These are phyloP conservation scores for Zosterops hypoxanthus DNA, from an alignment of 2,113 vertebrate species.

Conservation along the genomic window DNA sequence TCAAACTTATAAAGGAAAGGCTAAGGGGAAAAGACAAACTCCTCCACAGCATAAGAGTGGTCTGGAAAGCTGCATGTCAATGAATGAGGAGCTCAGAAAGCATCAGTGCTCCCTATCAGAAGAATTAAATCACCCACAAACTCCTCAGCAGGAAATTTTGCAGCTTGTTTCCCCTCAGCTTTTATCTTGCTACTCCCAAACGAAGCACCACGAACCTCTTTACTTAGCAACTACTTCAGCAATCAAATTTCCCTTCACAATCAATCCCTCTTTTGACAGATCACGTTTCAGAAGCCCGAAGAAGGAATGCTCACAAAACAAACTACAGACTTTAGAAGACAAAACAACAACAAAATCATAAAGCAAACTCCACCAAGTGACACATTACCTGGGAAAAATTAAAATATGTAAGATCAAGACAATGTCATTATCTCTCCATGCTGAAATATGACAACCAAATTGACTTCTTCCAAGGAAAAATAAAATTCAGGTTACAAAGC, in stretches of 20 bases:
- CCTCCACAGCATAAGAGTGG: neutral
- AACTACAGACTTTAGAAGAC: neutral
- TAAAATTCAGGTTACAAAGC: neutral
- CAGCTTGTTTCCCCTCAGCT: neutral
- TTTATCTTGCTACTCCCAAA: neutral
- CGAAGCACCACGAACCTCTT: fast-evolving
- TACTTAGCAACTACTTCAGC: neutral
- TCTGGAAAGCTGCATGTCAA: neutral
- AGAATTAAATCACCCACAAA: neutral
- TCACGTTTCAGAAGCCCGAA: neutral
- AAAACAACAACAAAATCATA: neutral
- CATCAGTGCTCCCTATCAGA: neutral
- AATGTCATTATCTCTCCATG: neutral
- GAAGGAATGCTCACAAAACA: neutral
- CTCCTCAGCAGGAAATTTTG: neutral
- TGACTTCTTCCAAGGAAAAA: neutral
- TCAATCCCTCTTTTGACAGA: neutral
- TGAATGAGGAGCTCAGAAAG: neutral
- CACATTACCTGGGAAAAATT: neutral
- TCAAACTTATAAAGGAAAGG: neutral
- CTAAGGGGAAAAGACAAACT: neutral
- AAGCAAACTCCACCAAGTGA: neutral
- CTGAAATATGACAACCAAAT: neutral
- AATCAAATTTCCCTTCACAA: neutral
- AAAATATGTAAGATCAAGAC: neutral